These are phyloP conservation scores for Progne subis DNA, from an alignment of 2,113 vertebrate genomes.

Conservation along the genomic window DNA sequence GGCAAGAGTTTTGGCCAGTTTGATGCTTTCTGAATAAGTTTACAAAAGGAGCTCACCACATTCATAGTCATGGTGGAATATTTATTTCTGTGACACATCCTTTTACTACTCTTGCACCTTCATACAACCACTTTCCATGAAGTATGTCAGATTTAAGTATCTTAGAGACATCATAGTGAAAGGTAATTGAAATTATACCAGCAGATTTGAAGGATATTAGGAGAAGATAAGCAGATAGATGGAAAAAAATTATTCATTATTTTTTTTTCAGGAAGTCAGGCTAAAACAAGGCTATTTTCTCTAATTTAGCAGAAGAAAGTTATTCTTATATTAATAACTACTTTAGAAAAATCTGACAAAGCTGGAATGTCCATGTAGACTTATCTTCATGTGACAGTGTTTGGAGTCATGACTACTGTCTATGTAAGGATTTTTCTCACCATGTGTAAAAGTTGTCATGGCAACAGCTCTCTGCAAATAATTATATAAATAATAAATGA, in stretches of 20 bases:
- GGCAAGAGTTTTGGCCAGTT: not conserved
- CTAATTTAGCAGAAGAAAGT: not conserved
- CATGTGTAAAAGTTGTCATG: constrained; percentile 13
- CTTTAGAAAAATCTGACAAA: constrained; percentile 23
- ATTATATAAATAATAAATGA: constrained; percentile 62
- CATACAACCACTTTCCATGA: not conserved
- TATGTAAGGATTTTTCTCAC: constrained; percentile 9
- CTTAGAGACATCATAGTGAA: not conserved
- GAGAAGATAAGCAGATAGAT: not conserved
- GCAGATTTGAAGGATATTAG: not conserved
- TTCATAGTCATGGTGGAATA: not conserved
- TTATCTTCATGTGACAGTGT: constrained; percentile 11
- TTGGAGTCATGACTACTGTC: constrained; percentile 17
- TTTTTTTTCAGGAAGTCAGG: not conserved
- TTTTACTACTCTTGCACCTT: not conserved
- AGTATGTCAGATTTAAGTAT: not conserved
- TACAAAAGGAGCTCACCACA: not conserved
- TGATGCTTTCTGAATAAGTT: not conserved
- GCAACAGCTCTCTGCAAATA: constrained; percentile 42
- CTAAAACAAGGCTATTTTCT: not conserved
- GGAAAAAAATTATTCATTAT: not conserved
- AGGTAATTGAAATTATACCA: constrained; percentile 1
- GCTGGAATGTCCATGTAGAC: not conserved
- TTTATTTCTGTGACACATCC: not conserved
- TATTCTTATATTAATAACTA: constrained; percentile 1